Evolutionary conservation across 2,113 vertebrate genomes (phyloP), one percentile per base, ranked within the genome.

Genomic region (Dipodomys merriami): DNA sequence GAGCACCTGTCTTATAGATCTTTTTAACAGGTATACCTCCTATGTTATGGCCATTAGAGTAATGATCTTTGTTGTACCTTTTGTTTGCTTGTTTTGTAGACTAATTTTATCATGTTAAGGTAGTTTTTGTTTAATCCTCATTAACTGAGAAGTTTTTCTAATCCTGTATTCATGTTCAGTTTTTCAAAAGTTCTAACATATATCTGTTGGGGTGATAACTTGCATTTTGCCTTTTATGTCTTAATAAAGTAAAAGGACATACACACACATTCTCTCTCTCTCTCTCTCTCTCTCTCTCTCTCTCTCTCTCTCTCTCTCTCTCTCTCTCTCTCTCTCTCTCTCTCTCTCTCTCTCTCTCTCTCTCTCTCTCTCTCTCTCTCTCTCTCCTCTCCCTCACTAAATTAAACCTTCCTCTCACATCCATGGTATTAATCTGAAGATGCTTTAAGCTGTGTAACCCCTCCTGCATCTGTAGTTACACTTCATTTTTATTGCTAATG

Each of bases 221-320:
- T 77, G 30, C 1, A n/a, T 93, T 95, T 94, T 90, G 69, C 12
- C 35, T 77, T 88, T 95, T 77, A 84, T 83, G 4, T 71, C 2
- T 49, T 71, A 86, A 72, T 68, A 11, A 69, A 74, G 3, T 77
- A 22, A 57, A 83, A 68, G 12, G 30, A 67, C 53, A 77, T 19
- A 30, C 79, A 64, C 86, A 12, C 39, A 53, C 76, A 92, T 92
- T 39, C 39, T 39, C 39, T 39, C 39, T 39, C 39, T 39, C 39
- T 39, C 35, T 39, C 35, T 39, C 39, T 39, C 39, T 39, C 39
- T 39, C 39, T 39, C 39, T 39, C 5, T 39, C 35, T 35, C 35
- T 35, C 35, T 35, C 35, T 35, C 35, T 35, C 35, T 35, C 35
- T 35, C 35, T 35, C 35, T 35, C 35, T 35, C 35, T n/a, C 3